A percentile compares a stretch with the other conserved stretches of the same genome.
Evolutionary conservation across 2,888 invertebrate genomes (phyloP).

Genomic region (Eilema depressum): DNA sequence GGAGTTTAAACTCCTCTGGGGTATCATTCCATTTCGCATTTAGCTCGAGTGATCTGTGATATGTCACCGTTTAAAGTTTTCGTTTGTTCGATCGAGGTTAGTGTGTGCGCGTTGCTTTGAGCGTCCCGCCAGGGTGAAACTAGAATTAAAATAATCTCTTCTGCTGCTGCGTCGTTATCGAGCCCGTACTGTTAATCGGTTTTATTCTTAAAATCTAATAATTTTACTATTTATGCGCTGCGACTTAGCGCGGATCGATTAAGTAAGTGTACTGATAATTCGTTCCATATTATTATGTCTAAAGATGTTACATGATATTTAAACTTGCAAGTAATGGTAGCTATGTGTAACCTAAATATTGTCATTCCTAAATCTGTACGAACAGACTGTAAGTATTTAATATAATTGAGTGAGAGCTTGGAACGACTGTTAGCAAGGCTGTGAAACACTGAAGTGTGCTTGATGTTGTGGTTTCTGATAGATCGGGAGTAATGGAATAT

Average conservation of each 20-base stretch:
- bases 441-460: slow-evolving; percentile 79
- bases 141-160: slow-evolving; percentile 38
- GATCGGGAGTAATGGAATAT: slow-evolving; percentile 49
- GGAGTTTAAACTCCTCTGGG: neutral
- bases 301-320: slow-evolving; percentile 44
- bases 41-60: slow-evolving; percentile 70
- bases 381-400: slow-evolving; percentile 71
- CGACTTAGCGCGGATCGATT: slow-evolving; percentile 31
- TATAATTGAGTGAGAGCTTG: slow-evolving; percentile 75
- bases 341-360: slow-evolving; percentile 65
- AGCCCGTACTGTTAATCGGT: slow-evolving; percentile 24
- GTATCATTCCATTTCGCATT: slow-evolving; percentile 54
- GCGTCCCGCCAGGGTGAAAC: neutral
- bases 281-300: slow-evolving; percentile 30
- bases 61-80: slow-evolving; percentile 51
- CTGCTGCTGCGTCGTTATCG: slow-evolving; percentile 14
- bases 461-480: slow-evolving; percentile 65
- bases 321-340: slow-evolving; percentile 60
- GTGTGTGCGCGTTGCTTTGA: slow-evolving; percentile 3
- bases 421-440: slow-evolving; percentile 83
- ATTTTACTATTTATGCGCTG: slow-evolving; percentile 35
- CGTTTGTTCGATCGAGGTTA: slow-evolving; percentile 5
- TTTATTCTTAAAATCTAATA: slow-evolving; percentile 39
- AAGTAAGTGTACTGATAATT: slow-evolving; percentile 29
- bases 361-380: slow-evolving; percentile 79